Percentiles rank a stretch among this genome's conserved stretches.
Evolutionary conservation across 2,113 vertebrate species (phyloP).

Genomic region (Pelodiscus sinensis): DNA sequence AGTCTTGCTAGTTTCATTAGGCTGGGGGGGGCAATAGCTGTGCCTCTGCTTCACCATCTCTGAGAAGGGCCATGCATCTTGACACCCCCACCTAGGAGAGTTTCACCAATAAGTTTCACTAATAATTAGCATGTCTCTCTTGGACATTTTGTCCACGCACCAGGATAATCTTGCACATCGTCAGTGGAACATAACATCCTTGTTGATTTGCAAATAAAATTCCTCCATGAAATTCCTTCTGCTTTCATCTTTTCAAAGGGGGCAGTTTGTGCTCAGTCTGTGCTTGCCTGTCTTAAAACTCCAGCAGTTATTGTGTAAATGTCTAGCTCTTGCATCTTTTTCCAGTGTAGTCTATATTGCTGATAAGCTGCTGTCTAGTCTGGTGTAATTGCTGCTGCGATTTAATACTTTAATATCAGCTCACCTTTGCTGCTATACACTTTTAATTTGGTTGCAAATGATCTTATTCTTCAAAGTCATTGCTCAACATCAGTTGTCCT

Average conservation of each 20-base stretch:
- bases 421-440: background rate
- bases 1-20: background rate
- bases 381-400: background rate
- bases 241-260: background rate
- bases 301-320: background rate
- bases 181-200: background rate
- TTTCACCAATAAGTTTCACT: background rate
- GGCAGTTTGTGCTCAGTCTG: background rate
- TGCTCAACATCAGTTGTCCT: constrained; percentile 4
- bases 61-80: background rate
- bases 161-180: background rate
- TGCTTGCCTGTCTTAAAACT: background rate
- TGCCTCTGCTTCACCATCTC: background rate
- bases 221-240: background rate
- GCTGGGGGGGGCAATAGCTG: background rate
- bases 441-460: background rate
- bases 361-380: background rate
- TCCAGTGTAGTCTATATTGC: background rate
- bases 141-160: background rate
- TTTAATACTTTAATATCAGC: background rate
- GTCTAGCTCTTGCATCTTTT: background rate
- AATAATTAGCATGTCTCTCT: background rate
- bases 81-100: background rate
- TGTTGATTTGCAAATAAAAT: background rate
- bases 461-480: constrained; percentile 21